Base-by-base conservation (phyloP, 2,113 vertebrate species). In the Petrocephalus microphthalmus region DNA sequence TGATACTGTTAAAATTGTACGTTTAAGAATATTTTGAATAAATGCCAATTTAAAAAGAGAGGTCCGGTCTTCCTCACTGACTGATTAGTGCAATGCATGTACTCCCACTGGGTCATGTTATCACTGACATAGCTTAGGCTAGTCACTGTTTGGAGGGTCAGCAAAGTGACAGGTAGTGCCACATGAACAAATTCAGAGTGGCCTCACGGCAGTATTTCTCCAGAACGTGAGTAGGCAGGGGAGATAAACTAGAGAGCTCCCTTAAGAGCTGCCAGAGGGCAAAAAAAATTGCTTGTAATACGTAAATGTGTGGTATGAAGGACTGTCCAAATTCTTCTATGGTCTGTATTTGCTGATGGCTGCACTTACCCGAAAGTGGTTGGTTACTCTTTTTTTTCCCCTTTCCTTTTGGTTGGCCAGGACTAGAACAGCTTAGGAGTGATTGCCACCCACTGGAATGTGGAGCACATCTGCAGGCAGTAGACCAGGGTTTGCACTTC, bases 291-390 rank as follows among this genome's bases (percentile, higher is more conserved):
- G 11, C 17, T 6, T 37, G 71, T 42, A 78, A 78, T 33, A 78
- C 17, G 29, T 78, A 78, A 29, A 78, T 78, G 71, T 78, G 71
- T 42, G 71, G 71, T 78, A 37, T 2, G 33, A 42, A 78, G 71
- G 5, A 19, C 71, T 19, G 33, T 42, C 71, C 29, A 42, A 78
- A 37, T 78, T 42, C 17, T 15, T 19, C 71, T 78, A 13, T 37
- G 71, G 71, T 78, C 33, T 78, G 20, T 84, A 84, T 52, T 84
- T 78, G 71, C 71, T 78, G 71, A 78, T 78, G 71, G 45, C 82
- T 25, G 82, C 49, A 51, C 25, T 84, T 52, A 84, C 45, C 49
- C 25, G 45, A 52, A 45, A 25, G 22, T n/a, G 45, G 49, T 84
- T 84, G 45, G 47, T 84, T 47, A 25, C 45, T 2, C 15, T 20